Base-by-base conservation (phyloP, 2,797 vertebrate species). In the Pogoniulus pusillus region DNA sequence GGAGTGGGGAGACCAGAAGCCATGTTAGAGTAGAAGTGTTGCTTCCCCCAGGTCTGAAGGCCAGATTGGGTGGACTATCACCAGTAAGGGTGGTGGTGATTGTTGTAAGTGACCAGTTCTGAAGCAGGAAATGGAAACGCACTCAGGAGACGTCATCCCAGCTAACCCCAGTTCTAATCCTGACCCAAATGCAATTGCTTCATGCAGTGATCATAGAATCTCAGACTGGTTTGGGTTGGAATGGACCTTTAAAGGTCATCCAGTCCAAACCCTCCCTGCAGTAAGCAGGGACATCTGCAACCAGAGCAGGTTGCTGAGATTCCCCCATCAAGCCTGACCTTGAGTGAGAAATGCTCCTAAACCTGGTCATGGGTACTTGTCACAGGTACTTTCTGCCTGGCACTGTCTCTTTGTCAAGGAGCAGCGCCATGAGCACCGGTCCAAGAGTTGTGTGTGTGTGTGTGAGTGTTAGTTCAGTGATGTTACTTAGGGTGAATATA, bases 101-200 rank as follows among this genome's bases (percentile, higher is more conserved):
- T 83, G 68, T 7, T 75, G 84, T 59, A 85, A 89, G 76, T 34
- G 85, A 72, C 4, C 4, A 15, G 37, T 39, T 82, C 81, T 80
- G 92, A 92, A 92, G 91, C 72, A 90, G 93, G 88, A 90, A 92
- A 85, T 82, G 90, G 93, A 90, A 91, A 89, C 75, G 41, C 37
- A 30, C 23, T 78, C 74, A 70, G 39, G 81, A 80, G 74, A 78
- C 91, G 83, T 58, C 82, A 47, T 26, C 87, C 82, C 15, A 3
- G 64, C 70, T 14, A 55, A 91, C 15, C 82, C 93, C 80, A 29
- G 82, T 30, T 27, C 59, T 37, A 55, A 70, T 15, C 54, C 72
- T 26, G 64, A 75, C 59, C 64, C 49, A 59, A 71, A 75, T 10
- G 55, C 63, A 32, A 19, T 45, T 59, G 55, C 45, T 35, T 18